Evolutionary conservation across 2,113 vertebrate genomes (phyloP), one percentile per base, ranked within the genome.

Genomic region (Heteronetta atricapilla): DNA sequence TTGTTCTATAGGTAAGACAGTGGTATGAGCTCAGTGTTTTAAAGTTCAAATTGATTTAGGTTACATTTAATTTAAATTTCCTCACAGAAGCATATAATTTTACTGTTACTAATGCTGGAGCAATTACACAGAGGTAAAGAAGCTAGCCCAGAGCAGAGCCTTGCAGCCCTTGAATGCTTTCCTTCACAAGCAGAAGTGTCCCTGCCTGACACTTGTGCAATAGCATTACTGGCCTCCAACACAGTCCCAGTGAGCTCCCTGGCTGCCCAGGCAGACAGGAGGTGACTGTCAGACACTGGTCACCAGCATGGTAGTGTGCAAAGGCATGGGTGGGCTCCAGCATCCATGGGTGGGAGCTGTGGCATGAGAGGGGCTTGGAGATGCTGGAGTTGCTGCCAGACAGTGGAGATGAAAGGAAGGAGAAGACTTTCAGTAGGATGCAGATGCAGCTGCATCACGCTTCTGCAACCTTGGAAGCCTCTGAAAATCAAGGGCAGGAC

Each of bases 81-180:
- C 63, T 73, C 73, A 82, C 72, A 72, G 81, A 94, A 93, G 70
- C 83, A 76, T 89, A 76, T 92, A 81, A 96, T 95, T 95, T 79
- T 64, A 82, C 73, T 88, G 38, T 90, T 90, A 59, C 53, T 94
- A 78, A 94, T 84, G 80, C 2, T 79, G 67, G 50, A 79, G 70
- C 63, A 93, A 93, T 93, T 95, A 92, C 88, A 81, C 42, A 58
- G 83, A 84, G 58, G 69, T 82, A 73, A 88, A 66, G 62, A 82
- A 53, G 59, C 25, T 60, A 19, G 66, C 31, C 6, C 34, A 80
- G 79, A 68, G 48, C 38, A 68, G 46, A 93, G n/a, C 53, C 66
- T 88, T 83, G 25, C 34, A 82, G 48, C 22, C 16, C 66, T 73
- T 36, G 18, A 50, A 53, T 10, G 52, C 13, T 84, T 84, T 82